Conservation (phyloP, 2,888 invertebrate genomes). For the Eremobia ochroleuca region DNA sequence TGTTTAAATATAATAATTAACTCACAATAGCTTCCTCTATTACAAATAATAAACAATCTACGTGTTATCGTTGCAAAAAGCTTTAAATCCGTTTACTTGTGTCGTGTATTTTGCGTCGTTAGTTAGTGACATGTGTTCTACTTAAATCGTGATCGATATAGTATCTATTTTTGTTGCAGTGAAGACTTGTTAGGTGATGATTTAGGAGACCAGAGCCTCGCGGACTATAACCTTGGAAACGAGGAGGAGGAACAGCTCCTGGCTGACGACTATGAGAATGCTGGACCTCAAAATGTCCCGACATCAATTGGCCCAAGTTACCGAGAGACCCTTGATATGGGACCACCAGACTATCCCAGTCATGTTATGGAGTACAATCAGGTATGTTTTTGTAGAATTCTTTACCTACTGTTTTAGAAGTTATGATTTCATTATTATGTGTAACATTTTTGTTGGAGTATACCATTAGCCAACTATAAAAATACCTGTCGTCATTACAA, state of each 20-base stretch:
- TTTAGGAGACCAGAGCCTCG: slow-evolving; percentile 88
- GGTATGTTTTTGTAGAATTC: slow-evolving; percentile 66
- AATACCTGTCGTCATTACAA: background rate
- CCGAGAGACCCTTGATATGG: slow-evolving; percentile 75
- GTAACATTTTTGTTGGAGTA: slow-evolving; percentile 1
- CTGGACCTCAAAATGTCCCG: slow-evolving; percentile 84
- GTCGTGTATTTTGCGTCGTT: slow-evolving; percentile 49
- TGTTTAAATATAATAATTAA: background rate
- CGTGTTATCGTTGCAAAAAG: slow-evolving; percentile 3
- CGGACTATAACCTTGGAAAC: slow-evolving; percentile 89
- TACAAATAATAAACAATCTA: background rate
- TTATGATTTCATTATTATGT: slow-evolving; percentile 2
- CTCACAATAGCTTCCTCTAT: background rate
- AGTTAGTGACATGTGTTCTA: slow-evolving; percentile 58
- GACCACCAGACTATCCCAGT: slow-evolving; percentile 77
- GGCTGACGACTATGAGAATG: slow-evolving; percentile 86
- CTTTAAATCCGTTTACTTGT: background rate
- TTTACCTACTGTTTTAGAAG: background rate
- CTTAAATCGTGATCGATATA: slow-evolving; percentile 58
- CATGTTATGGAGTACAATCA: slow-evolving; percentile 78
- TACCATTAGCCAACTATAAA: background rate
- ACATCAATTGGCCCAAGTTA: slow-evolving; percentile 76
- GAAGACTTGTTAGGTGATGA: slow-evolving; percentile 89
- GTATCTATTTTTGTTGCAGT: slow-evolving; percentile 78
- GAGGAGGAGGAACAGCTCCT: slow-evolving; percentile 89